These are phyloP conservation scores for Aplocera efformata DNA, from an alignment of 2,888 invertebrate genomes.

Conservation along the genomic window DNA sequence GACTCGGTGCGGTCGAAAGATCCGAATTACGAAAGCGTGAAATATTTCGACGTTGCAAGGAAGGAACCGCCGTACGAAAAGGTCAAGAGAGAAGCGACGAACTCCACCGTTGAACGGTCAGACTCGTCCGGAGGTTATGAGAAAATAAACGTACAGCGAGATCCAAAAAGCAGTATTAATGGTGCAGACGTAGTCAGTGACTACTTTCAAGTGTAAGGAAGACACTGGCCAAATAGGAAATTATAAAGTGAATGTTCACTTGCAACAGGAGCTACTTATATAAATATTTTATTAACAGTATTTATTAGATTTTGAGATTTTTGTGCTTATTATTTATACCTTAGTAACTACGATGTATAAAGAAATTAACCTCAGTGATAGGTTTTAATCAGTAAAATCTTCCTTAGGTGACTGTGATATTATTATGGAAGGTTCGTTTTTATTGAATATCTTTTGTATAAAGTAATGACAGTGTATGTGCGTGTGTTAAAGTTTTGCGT, in stretches of 20 bases:
- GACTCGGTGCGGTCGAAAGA: conserved; percentile 84
- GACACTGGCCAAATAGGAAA: conserved; percentile 18
- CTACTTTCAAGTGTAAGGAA: conserved; percentile 70
- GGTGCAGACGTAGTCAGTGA: conserved; percentile 66
- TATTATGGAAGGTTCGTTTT: conserved; percentile 47
- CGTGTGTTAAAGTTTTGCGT: conserved; percentile 13
- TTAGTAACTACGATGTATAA: conserved; percentile 48
- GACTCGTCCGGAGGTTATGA: conserved; percentile 70
- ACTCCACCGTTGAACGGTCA: conserved; percentile 52
- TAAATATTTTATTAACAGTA: conserved; percentile 44
- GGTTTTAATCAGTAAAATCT: conserved; percentile 60
- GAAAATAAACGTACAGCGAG: conserved; percentile 57
- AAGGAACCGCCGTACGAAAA: conserved; percentile 86
- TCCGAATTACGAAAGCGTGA: conserved; percentile 91
- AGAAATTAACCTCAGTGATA: conserved; percentile 59
- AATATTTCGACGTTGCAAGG: conserved; percentile 82
- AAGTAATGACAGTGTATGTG: conserved; percentile 29
- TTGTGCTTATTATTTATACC: conserved; percentile 58
- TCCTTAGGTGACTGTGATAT: conserved; percentile 77
- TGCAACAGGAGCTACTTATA: conserved; percentile 38
- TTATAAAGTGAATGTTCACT: conserved; percentile 10
- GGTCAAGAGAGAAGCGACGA: conserved; percentile 60
- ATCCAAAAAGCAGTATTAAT: conserved; percentile 67
- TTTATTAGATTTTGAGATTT: conserved; percentile 53
- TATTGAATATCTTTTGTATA: conserved; percentile 40